These are phyloP conservation scores for Saturnia japonica DNA, from an alignment of 2,888 invertebrate genomes.

Conservation along the genomic window DNA sequence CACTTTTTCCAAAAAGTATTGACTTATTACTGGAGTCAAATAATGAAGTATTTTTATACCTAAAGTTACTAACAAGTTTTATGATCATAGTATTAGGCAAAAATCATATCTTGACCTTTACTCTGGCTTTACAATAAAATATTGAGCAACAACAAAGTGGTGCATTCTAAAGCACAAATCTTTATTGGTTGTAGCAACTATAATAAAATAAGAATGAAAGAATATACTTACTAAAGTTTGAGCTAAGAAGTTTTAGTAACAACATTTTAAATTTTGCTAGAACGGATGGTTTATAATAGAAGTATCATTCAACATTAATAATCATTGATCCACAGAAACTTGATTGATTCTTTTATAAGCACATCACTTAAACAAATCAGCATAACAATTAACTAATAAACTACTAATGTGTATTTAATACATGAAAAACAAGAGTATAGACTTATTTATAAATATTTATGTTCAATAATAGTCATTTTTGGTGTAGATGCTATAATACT, in stretches of 20 bases:
- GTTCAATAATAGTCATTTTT: neutral
- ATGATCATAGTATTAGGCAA: neutral
- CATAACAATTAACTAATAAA: neutral
- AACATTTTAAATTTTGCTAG: neutral
- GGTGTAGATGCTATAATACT: neutral
- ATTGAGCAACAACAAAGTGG: neutral
- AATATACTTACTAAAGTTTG: no score
- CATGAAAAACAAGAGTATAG: neutral
- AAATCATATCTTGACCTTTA: no score
- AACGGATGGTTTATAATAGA: neutral
- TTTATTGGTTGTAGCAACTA: neutral
- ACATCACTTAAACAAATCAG: neutral
- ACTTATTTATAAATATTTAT: neutral
- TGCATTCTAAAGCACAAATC: neutral
- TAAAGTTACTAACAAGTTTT: neutral
- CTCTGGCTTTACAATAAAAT: no score
- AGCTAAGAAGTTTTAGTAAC: neutral
- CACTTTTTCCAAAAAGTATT: neutral
- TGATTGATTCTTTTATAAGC: neutral
- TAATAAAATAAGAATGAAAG: neutral
- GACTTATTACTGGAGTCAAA: neutral
- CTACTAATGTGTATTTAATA: neutral
- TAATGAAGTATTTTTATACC: neutral
- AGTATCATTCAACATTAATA: neutral
- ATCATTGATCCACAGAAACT: neutral